These are phyloP conservation scores for Glossophaga mutica DNA, from an alignment of 2,797 vertebrate genomes.

Conservation along the genomic window DNA sequence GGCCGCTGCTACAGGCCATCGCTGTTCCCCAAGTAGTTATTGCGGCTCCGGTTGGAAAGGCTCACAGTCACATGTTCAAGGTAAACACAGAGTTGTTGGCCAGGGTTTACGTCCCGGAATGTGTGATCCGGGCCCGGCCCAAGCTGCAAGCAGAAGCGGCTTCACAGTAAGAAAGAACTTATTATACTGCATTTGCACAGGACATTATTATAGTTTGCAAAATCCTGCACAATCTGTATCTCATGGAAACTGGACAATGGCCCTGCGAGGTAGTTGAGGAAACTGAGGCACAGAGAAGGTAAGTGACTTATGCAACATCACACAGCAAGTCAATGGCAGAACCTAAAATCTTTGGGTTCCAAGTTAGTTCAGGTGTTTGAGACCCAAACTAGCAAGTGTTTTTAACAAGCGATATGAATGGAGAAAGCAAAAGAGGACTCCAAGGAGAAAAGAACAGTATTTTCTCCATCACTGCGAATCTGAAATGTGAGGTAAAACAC, in stretches of 20 bases:
- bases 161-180: neutral
- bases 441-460: neutral
- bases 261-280: neutral
- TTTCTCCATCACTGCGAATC: neutral
- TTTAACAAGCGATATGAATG: neutral
- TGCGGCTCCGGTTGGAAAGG: constrained; percentile 47
- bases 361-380: neutral
- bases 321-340: neutral
- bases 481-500: neutral
- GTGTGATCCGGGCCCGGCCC: neutral
- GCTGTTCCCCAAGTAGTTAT: constrained; percentile 44
- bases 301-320: neutral
- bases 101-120: neutral
- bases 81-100: neutral
- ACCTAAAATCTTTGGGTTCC: neutral
- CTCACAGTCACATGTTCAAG: constrained; percentile 41
- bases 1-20: neutral
- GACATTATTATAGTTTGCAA: neutral
- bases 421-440: neutral
- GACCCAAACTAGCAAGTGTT: neutral
- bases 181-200: neutral
- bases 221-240: neutral
- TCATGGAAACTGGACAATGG: neutral
- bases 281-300: neutral
- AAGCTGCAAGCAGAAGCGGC: neutral